Conservation (phyloP, 2,113 vertebrate species). For the Xenopus borealis region DNA sequence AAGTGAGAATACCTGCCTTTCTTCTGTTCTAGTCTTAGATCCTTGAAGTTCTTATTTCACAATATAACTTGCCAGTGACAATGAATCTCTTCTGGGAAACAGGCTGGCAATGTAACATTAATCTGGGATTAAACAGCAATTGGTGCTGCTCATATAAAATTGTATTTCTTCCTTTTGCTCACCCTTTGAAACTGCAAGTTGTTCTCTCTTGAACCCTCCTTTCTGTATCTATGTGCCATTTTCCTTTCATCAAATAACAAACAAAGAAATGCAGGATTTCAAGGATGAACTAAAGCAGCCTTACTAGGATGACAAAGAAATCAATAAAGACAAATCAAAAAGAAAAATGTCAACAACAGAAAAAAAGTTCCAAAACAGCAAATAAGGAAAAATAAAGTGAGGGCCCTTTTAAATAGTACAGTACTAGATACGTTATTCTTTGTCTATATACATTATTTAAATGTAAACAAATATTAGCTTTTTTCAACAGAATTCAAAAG, state of each 20-base stretch:
- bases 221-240: constrained; percentile 26
- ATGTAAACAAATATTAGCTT: too few species aligned
- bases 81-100: constrained; percentile 1
- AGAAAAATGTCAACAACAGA: constrained; percentile 31
- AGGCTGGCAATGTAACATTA: constrained; percentile 1
- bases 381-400: neutral
- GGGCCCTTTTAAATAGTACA: too few species aligned
- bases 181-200: neutral
- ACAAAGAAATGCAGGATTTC: constrained; percentile 19
- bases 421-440: too few species aligned
- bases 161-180: neutral
- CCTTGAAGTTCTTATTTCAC: neutral
- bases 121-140: neutral
- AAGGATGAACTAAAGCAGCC: constrained; percentile 26
- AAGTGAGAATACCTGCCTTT: neutral
- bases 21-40: neutral
- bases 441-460: too few species aligned
- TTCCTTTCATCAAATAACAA: constrained; percentile 34
- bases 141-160: neutral
- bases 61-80: neutral
- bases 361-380: constrained; percentile 3
- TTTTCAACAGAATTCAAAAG: too few species aligned
- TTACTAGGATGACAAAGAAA: constrained; percentile 26
- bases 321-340: constrained; percentile 34
- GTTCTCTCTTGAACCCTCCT: constrained; percentile 16